Conservation (phyloP, 2,888 invertebrate species). For the Chrysomela aeneicollis region DNA sequence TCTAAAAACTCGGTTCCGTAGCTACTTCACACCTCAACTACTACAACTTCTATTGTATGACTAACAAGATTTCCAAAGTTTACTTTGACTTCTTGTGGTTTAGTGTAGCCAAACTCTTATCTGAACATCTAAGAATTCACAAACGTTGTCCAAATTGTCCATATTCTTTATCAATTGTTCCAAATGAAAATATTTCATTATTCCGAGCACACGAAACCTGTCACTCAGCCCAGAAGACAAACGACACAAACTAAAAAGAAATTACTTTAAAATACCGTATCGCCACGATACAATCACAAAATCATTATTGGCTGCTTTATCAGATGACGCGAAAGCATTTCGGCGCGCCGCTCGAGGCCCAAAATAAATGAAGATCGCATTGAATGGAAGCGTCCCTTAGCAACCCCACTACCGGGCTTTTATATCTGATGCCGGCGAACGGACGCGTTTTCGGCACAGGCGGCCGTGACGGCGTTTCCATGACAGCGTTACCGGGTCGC, state of each 20-base stretch:
- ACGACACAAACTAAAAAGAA: constrained; percentile 45
- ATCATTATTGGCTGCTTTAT: constrained; percentile 48
- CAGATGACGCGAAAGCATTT: constrained; percentile 48
- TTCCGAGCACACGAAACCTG: constrained; percentile 34
- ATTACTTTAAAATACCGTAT: constrained; percentile 52
- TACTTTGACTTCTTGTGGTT: too few species aligned
- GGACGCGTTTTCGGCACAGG: constrained; percentile 37
- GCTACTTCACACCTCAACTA: too few species aligned
- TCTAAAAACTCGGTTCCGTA: too few species aligned
- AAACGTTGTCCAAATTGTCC: too few species aligned
- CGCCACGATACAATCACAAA: constrained; percentile 49
- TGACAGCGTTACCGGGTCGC: too few species aligned
- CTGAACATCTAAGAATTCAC: too few species aligned
- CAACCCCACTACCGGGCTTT: constrained; percentile 47
- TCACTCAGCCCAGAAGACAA: constrained; percentile 32
- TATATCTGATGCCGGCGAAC: constrained; percentile 49
- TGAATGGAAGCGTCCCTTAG: constrained; percentile 54
- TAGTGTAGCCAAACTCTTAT: too few species aligned
- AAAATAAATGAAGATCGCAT: constrained; percentile 54
- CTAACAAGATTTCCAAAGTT: too few species aligned
- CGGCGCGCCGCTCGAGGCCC: constrained; percentile 41
- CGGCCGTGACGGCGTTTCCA: constrained; percentile 2
- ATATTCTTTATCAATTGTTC: too few species aligned
- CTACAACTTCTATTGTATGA: too few species aligned
- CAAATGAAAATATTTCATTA: constrained; percentile 27